Conservation (phyloP, 2,797 vertebrate genomes). For the Triplophysa yarkandensis region DNA sequence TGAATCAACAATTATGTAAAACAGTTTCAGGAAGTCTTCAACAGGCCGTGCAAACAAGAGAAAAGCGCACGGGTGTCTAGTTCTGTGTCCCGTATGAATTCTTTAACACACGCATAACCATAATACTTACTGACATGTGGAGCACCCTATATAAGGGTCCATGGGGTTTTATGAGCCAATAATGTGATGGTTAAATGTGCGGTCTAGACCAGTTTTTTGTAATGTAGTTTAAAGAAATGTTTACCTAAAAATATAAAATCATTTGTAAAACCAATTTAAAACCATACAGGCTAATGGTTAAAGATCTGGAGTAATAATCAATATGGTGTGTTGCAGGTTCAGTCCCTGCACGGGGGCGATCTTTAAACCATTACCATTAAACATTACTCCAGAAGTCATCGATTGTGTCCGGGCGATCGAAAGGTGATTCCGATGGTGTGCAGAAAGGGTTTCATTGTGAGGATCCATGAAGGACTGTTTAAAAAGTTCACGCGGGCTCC, state of each 20-base stretch:
- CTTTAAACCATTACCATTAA: constrained; percentile 2
- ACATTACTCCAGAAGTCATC: background rate
- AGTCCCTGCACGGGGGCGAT: background rate
- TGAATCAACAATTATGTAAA: constrained; percentile 42
- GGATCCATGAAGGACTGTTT: background rate
- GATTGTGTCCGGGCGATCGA: background rate
- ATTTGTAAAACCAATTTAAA: background rate
- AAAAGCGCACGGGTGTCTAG: constrained; percentile 8
- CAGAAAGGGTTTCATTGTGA: background rate
- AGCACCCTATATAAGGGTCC: background rate
- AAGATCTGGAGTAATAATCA: background rate
- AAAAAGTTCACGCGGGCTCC: constrained; percentile 8
- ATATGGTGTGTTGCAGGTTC: background rate
- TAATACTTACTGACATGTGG: background rate
- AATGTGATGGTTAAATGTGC: background rate
- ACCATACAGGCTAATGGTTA: background rate
- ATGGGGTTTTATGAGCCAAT: background rate
- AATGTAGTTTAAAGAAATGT: background rate
- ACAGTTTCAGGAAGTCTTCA: constrained; percentile 1
- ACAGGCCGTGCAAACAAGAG: background rate
- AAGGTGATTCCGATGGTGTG: background rate
- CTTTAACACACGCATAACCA: background rate
- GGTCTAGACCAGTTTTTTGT: background rate
- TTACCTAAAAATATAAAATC: background rate
- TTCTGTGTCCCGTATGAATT: background rate